Evolutionary conservation across 1,140 invertebrate genomes (phyloP).

Genomic region (Drosophila miranda): DNA sequence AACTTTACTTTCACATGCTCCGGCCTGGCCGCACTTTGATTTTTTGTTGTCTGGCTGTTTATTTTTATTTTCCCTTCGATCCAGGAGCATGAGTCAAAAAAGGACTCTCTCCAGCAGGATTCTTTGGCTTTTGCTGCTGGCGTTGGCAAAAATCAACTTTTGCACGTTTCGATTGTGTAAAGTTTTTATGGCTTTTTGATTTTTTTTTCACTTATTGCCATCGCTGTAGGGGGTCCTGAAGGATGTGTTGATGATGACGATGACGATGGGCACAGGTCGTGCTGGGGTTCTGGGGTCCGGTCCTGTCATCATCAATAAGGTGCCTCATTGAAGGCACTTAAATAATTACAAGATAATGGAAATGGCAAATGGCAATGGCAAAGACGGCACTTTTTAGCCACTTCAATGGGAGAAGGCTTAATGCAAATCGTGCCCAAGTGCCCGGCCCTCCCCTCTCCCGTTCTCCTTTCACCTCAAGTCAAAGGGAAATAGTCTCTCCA

Average conservation of each 20-base stretch:
- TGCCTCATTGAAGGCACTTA: conserved; percentile 64
- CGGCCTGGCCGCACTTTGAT: conserved; percentile 62
- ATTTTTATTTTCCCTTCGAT: conserved; percentile 12
- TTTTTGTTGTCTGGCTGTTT: conserved; percentile 68
- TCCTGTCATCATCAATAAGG: conserved; percentile 50
- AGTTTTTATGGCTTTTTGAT: conserved; percentile 82
- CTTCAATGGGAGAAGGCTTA: conserved; percentile 33
- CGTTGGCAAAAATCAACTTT: conserved; percentile 79
- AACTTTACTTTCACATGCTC: conserved; percentile 66
- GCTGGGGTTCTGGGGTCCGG: not conserved
- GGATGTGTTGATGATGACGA: conserved; percentile 1
- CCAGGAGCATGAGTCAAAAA: too few species aligned
- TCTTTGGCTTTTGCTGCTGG: conserved; percentile 59
- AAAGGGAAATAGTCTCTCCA: conserved; percentile 34
- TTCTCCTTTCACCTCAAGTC: conserved; percentile 19
- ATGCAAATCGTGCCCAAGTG: conserved; percentile 78
- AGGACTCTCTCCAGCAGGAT: not conserved
- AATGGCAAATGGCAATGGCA: conserved; percentile 42
- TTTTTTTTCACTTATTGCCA: conserved; percentile 78
- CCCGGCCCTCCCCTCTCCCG: conserved; percentile 21
- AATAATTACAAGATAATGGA: conserved; percentile 78
- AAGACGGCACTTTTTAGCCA: conserved; percentile 48
- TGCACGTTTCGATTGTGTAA: conserved; percentile 81
- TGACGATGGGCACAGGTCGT: too few species aligned
- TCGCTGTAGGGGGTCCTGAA: conserved; percentile 2